Base-by-base conservation (phyloP, 2,113 vertebrate genomes). In the Rostratula benghalensis region DNA sequence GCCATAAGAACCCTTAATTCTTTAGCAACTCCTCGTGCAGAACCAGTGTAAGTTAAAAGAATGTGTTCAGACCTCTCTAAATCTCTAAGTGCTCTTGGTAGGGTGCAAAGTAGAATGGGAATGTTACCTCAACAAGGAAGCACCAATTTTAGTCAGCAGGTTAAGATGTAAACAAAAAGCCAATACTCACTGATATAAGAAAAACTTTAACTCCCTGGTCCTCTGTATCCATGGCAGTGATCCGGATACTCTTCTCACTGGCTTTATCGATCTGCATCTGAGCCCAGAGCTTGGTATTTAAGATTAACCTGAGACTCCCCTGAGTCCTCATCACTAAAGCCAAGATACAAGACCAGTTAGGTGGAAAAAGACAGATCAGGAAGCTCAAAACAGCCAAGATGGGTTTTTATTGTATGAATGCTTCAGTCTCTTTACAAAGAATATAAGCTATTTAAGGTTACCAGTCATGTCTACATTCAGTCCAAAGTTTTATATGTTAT, bases 241-340 rank as follows among this genome's bases (percentile, higher is more conserved):
- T 98, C 43, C 99, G 98, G 95, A 99, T 98, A 57, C 99, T 99
- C 96, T 99, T 99, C 97, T 99, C 99, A 7, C 99, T 99, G 97
- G 99, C 99, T 98, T 99, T 99, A 96, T 99, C 99, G 3, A 99
- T 99, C 97, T 99, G 99, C 99, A 99, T 99, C 98, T 99, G 99
- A 24, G 99, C 98, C 99, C 99, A 99, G 33, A 99, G 98, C 97
- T 99, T 99, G 90, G 99, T 99, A 97, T 99, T 99, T 91, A 99
- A 98, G 97, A 99, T 99, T 92, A 99, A 97, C 76, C 99, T 98
- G 89, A 99, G 98, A 95, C 99, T 99, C 83, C 99, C 99, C 95
- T 99, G 99, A 91, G 99, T 99, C 95, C 99, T 98, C 99, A 99
- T 99, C 96, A 99, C 99, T 99, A 96, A 90, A 94, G 85, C 46